Conservation (phyloP, 2,888 invertebrate genomes). For the Polyommatus icarus region DNA sequence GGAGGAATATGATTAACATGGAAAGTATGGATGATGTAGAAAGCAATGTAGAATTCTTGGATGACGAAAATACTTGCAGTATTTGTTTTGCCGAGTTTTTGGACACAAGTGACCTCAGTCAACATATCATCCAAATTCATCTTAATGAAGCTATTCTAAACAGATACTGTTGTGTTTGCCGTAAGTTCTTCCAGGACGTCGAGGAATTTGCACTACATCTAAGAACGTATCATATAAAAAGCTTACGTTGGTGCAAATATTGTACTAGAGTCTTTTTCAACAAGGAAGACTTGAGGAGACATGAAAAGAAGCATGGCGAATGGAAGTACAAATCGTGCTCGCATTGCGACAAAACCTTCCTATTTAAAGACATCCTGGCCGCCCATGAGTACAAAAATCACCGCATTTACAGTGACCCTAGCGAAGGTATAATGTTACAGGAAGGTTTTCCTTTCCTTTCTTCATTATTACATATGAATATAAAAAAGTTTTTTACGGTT, state of each 20-base stretch:
- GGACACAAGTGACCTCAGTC: conserved; percentile 56
- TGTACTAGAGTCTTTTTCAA: conserved; percentile 56
- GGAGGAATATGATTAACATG: not conserved
- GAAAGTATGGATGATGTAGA: conserved; percentile 29
- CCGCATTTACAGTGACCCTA: conserved; percentile 45
- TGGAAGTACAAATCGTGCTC: conserved; percentile 49
- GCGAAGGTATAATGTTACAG: conserved; percentile 55
- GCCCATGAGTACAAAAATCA: conserved; percentile 49
- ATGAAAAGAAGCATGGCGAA: conserved; percentile 53
- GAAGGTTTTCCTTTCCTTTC: conserved; percentile 52
- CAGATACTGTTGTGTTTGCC: conserved; percentile 55
- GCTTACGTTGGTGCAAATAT: conserved; percentile 51
- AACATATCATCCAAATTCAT: conserved; percentile 60
- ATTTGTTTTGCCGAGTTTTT: conserved; percentile 63
- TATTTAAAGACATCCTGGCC: conserved; percentile 45
- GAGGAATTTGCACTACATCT: conserved; percentile 56
- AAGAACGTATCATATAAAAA: conserved; percentile 50
- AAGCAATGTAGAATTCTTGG: conserved; percentile 30
- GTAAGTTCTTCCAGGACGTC: conserved; percentile 44
- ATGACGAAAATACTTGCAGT: conserved; percentile 52
- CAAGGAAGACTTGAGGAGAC: conserved; percentile 40
- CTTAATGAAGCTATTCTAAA: conserved; percentile 34
- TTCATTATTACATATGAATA: conserved; percentile 53
- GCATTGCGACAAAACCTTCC: conserved; percentile 51
- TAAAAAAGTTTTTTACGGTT: conserved; percentile 46